Base-by-base conservation (phyloP, 2,797 vertebrate species). In the Tapirus indicus region DNA sequence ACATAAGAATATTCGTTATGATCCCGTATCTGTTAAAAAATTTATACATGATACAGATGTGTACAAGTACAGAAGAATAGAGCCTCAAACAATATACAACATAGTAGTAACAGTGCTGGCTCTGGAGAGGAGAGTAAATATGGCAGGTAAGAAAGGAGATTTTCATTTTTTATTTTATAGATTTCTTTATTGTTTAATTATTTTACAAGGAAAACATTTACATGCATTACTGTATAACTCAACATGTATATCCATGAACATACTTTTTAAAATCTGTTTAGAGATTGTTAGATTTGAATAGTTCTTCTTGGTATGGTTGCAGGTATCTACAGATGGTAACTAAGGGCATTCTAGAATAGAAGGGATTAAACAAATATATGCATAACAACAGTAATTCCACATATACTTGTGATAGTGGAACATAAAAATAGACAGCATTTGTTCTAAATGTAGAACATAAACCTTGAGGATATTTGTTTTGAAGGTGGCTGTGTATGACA, bases 201-300 rank as follows among this genome's bases (percentile, higher is more conserved):
- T 93, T 95, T 94, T 87, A 62, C 9, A 66, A 5, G 64, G 66
- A 95, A 88, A 92, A 35, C 18, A 71, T 92, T 80, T 68, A 38
- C 6, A 27, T 18, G 4, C 5, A 66, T 78, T 92, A 32, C 9
- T 71, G 2, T 71, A 7, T 96, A 79, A 83, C 44, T 92, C 29
- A 75, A 68, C 27, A 71, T 58, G 5, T 38, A 52, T 83, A 52
- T 20, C 11, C 4, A 68, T 62, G 35, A 6, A 56, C 13, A 44
- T 86, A 32, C 13, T 82, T 96, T 83, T 7, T 18, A 52, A 94
- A 71, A 88, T 68, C 20, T 64, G 13, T 82, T 93, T 44, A 95
- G n/a, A 94, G 85, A 35, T 87, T 41, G 16, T 87, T 80, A 69
- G 9, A 41, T 47, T 86, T 78, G 38, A 58, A 41, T 60, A 44